Evolutionary conservation across 1,140 invertebrate genomes (phyloP).

Genomic region (Helicoverpa armigera): DNA sequence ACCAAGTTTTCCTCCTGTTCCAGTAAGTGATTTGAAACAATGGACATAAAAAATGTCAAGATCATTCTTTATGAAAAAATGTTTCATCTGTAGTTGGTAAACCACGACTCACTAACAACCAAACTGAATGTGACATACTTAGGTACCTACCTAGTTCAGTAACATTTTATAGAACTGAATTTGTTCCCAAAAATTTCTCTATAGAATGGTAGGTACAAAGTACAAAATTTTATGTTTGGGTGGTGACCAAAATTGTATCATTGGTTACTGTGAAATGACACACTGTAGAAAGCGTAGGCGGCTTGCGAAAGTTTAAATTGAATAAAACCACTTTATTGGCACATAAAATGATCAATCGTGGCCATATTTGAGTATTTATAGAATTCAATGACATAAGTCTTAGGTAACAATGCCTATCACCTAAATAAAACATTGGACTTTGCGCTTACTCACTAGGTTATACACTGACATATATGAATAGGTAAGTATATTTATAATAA

Average conservation of each 20-base stretch:
- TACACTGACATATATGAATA: not conserved
- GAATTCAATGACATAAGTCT: conserved; percentile 7
- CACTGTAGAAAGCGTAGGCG: conserved; percentile 8
- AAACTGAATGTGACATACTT: no score
- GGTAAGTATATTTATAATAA: not conserved
- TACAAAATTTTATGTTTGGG: no score
- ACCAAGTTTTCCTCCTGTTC: conserved; percentile 1
- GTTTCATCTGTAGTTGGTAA: not conserved
- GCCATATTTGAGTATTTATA: conserved; percentile 20
- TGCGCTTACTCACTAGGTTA: not conserved
- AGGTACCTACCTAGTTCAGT: no score
- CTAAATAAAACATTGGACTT: conserved; percentile 11
- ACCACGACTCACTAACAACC: not conserved
- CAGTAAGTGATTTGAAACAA: conserved; percentile 9
- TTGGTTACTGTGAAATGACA: conserved; percentile 2
- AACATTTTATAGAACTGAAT: no score
- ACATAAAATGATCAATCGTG: conserved; percentile 2
- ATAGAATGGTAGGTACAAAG: no score
- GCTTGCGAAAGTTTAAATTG: conserved; percentile 23
- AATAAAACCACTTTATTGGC: conserved; percentile 28
- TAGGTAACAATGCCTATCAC: conserved; percentile 3
- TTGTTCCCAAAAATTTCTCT: no score
- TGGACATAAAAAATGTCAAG: conserved; percentile 26
- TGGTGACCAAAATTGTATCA: not conserved
- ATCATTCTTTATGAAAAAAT: conserved; percentile 7